phyloP scores from a whole-genome alignment of 2,113 vertebrate species.

The Verasper variegatus region DNA sequence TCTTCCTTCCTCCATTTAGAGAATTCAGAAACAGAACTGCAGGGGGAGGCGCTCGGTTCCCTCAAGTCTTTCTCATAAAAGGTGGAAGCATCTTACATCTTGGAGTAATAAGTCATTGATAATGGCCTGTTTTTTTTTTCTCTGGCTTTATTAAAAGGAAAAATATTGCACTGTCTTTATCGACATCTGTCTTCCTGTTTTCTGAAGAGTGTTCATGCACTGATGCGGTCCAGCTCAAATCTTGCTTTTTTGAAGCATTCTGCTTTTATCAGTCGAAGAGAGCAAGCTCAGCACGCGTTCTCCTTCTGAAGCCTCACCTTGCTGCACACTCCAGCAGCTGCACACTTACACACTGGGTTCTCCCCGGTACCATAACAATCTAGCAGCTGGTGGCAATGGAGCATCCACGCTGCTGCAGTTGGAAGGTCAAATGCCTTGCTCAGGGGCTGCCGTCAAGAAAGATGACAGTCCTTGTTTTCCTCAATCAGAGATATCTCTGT shows the following conservation, averaged over 20 bases:
- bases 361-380: constrained; percentile 16
- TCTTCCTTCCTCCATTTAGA: constrained; percentile 50
- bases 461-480: constrained; percentile 3
- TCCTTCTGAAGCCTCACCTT: constrained; percentile 39
- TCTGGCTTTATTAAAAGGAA: constrained; percentile 54
- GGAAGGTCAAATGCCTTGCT: constrained; percentile 53
- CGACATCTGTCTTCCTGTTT: constrained; percentile 53
- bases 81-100: constrained; percentile 47
- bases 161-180: constrained; percentile 38
- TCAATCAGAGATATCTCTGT: too few relatives aligned
- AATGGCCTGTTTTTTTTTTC: constrained; percentile 58
- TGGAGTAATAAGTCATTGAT: constrained; percentile 63
- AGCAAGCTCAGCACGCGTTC: constrained; percentile 28
- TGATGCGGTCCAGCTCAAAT: constrained; percentile 20
- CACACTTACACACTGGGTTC: constrained; percentile 26
- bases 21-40: constrained; percentile 46
- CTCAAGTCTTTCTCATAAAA: constrained; percentile 50
- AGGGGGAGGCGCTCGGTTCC: constrained; percentile 2
- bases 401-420: constrained; percentile 5
- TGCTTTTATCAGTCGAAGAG: constrained; percentile 34
- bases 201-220: constrained; percentile 23
- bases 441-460: constrained; percentile 15
- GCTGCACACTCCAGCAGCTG: background rate
- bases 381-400: background rate
- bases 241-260: constrained; percentile 41